Percentiles rank a stretch among this genome's conserved stretches.
Conservation (phyloP, 1,140 invertebrate genomes). For the Pachyrhynchus sulphureomaculatus region DNA sequence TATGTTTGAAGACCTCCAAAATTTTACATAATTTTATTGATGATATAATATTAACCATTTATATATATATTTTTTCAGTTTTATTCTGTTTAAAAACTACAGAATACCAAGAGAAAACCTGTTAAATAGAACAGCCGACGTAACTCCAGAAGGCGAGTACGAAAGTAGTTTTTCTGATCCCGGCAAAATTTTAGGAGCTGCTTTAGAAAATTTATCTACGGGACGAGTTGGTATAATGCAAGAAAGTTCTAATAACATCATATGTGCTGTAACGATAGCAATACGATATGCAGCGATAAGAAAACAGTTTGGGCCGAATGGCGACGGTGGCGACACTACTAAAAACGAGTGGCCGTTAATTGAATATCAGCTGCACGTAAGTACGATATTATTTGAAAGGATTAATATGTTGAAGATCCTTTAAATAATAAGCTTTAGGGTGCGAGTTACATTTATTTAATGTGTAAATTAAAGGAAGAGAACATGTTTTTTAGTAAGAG, state of each 20-base stretch:
- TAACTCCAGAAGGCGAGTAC: conserved; percentile 82
- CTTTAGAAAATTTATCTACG: conserved; percentile 82
- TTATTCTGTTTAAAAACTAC: conserved; percentile 86
- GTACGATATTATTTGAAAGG: conserved; percentile 36
- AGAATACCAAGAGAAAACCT: conserved; percentile 80
- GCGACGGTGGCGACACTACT: conserved; percentile 52
- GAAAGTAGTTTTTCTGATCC: conserved; percentile 76
- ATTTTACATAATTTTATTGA: too few relatives aligned
- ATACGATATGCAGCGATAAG: conserved; percentile 87
- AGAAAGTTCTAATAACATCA: conserved; percentile 74
- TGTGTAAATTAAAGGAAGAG: too few relatives aligned
- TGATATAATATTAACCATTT: too few relatives aligned
- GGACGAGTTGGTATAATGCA: conserved; percentile 75
- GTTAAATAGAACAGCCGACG: conserved; percentile 87
- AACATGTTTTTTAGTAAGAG: too few relatives aligned
- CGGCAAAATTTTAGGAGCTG: conserved; percentile 75
- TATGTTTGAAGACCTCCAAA: too few relatives aligned
- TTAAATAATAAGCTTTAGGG: background rate
- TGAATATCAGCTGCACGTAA: conserved; percentile 86
- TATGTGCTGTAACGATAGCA: conserved; percentile 79
- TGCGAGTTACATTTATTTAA: too few relatives aligned
- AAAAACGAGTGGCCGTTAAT: conserved; percentile 75
- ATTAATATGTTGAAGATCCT: background rate
- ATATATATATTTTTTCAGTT: conserved; percentile 65
- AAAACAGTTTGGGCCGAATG: conserved; percentile 81